phyloP scores from a whole-genome alignment of 2,113 vertebrate genomes.

The Pseudopodoces humilis region DNA sequence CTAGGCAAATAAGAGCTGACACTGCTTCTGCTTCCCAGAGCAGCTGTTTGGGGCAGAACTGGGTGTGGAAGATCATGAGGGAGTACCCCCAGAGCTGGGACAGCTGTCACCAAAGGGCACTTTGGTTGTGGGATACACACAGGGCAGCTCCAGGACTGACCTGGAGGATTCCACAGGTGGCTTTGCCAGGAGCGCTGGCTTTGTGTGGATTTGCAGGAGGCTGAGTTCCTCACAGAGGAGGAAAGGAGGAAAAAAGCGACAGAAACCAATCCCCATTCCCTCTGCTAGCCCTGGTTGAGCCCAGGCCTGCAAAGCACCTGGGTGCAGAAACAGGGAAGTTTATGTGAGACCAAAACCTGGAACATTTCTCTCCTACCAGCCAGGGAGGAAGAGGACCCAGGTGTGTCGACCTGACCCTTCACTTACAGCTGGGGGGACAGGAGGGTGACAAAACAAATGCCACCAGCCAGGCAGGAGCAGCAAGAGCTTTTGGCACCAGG shows the following conservation, averaged over 20 bases:
- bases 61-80: rapidly evolving
- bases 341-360: not conserved
- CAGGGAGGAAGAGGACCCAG: not conserved
- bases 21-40: not conserved
- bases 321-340: not conserved
- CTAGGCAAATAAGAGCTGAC: not conserved
- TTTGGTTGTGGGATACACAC: not conserved
- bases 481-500: not conserved
- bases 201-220: not conserved
- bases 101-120: not conserved
- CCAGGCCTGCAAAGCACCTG: too few relatives aligned
- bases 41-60: not conserved
- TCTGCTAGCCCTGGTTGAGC: not conserved
- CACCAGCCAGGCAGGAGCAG: not conserved
- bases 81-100: not conserved
- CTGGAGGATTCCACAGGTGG: not conserved
- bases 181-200: not conserved
- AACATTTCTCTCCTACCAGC: not conserved
- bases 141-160: not conserved
- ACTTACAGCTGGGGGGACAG: not conserved
- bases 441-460: not conserved
- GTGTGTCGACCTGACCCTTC: not conserved
- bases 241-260: not conserved
- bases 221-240: not conserved
- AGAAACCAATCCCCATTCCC: not conserved